Conservation (phyloP, 2,113 vertebrate species). For the Motacilla tschutschensis region DNA sequence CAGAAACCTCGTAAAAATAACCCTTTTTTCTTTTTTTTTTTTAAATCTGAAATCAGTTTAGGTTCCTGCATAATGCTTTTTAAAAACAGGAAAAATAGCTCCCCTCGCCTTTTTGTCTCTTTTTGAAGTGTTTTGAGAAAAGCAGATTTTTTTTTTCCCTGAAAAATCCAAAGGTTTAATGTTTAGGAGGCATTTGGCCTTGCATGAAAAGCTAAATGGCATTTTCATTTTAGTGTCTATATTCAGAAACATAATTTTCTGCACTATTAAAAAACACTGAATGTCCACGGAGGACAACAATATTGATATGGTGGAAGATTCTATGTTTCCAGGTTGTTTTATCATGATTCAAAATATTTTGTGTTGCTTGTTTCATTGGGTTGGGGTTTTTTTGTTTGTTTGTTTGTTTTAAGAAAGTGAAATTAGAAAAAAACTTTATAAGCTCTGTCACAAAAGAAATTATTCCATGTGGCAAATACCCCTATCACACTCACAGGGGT, state of each 20-base stretch:
- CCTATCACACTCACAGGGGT: background rate
- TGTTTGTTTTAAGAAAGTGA: background rate
- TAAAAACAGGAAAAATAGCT: background rate
- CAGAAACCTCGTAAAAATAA: background rate
- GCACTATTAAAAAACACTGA: background rate
- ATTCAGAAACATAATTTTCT: background rate
- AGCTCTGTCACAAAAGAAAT: background rate
- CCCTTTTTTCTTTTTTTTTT: background rate
- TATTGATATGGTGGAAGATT: background rate
- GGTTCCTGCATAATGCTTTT: background rate
- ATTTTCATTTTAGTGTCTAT: background rate
- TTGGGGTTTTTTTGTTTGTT: background rate
- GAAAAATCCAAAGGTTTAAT: background rate
- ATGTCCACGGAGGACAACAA: background rate
- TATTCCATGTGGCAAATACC: background rate
- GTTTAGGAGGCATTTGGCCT: background rate
- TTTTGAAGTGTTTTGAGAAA: background rate
- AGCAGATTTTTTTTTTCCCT: background rate
- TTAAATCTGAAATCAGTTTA: background rate
- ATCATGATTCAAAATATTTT: background rate
- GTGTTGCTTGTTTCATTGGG: background rate
- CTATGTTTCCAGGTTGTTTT: background rate
- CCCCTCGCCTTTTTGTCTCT: background rate
- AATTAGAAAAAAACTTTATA: background rate
- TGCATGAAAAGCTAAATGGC: background rate